Base-by-base conservation (phyloP, 2,797 vertebrate species). In the Natrix natrix region DNA sequence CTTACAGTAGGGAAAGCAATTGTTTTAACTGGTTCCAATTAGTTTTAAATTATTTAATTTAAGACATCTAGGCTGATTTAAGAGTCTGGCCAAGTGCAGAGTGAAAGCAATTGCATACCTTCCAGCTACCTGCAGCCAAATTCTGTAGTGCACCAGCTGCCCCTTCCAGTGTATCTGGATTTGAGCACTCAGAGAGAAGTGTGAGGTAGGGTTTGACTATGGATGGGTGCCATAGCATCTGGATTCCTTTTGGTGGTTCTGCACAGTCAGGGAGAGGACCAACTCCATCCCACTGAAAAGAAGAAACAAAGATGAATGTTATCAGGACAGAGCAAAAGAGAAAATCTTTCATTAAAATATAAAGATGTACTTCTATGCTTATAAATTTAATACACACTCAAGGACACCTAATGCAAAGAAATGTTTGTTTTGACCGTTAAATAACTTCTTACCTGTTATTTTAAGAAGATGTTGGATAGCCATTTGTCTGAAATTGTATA, bases 141-240 rank as follows among this genome's bases (percentile, higher is more conserved):
- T 99, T 99, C 98, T 99, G 99, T 97, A 99, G 98, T 88, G 99
- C 99, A 28, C 99, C 99, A 1, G 99, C 99, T 12, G 99, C 99
- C 90, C 99, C 99, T 97, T 99, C 99, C 97, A 99, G 98, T 0
- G 99, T 99, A 98, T 99, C 99, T 7, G 99, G 98, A 96, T 99
- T 99, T 94, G 99, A 99, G 98, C 99, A 99, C 97, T 99, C 99
- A 93, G 99, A 99, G 96, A 99, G 98, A 97, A 99, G 98, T 93
- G 99, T 99, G 98, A 99, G 99, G 99, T 99, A 99, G 98, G 99
- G 99, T 98, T 99, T 99, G 96, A 99, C 99, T 96, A 99, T 99
- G 96, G 99, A 99, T 86, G 99, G 99, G 98, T 99, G 99, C 99
- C 99, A 99, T 97, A 99, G 97, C 99, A 99, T 99, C 98, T 99